These are phyloP conservation scores for Pseudomugil gertrudae DNA, from an alignment of 2,797 vertebrate species.

Conservation along the genomic window DNA sequence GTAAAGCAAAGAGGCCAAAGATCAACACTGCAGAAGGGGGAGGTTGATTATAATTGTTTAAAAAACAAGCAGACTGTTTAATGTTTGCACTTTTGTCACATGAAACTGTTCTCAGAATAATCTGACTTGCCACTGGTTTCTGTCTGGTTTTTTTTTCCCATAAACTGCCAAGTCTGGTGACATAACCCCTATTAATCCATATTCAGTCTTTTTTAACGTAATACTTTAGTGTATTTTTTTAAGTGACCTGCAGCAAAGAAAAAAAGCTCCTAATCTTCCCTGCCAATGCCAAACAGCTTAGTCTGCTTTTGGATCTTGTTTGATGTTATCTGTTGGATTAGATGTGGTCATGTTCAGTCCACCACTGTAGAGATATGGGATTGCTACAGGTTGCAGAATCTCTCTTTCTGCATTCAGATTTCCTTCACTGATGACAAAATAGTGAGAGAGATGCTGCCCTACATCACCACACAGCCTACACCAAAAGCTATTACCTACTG, in stretches of 20 bases:
- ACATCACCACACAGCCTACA: no score
- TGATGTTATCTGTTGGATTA: no score
- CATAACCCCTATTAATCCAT: not conserved
- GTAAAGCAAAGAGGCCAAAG: conserved; percentile 41
- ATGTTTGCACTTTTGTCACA: conserved; percentile 44
- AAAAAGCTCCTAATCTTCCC: no score
- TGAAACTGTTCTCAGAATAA: conserved; percentile 30
- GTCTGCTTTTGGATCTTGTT: no score
- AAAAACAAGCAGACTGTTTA: conserved; percentile 52
- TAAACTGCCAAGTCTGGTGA: conserved; percentile 9
- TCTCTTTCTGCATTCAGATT: no score
- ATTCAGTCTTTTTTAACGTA: not conserved
- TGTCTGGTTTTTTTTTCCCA: conserved; percentile 5
- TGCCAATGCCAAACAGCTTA: no score
- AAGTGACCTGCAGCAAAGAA: not conserved
- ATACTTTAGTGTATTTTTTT: not conserved
- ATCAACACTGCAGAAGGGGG: conserved; percentile 41
- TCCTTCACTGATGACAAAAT: no score
- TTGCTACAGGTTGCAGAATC: no score
- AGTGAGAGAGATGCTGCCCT: no score
- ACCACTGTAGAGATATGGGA: no score
- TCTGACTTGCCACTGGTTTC: conserved; percentile 25
- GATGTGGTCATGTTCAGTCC: no score
- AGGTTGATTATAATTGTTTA: conserved; percentile 64
- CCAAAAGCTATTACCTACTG: no score